Base-by-base conservation (phyloP, 2,888 invertebrate genomes). In the Tetheella fluctuosa region DNA sequence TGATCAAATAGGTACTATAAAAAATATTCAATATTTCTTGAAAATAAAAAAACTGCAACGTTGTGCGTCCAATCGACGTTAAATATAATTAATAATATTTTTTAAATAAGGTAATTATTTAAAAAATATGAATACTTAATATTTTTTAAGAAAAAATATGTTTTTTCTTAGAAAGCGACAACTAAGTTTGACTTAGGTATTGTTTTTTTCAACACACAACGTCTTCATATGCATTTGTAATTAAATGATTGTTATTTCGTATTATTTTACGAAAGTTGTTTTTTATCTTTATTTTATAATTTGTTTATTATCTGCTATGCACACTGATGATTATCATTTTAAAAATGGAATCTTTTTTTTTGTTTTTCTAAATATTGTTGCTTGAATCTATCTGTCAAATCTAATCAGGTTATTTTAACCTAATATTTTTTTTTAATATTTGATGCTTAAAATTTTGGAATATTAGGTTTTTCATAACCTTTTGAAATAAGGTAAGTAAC, bases 231-330 rank as follows among this genome's bases (percentile, higher is more conserved):
- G n/a, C 28, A 25, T 28, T 28, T 28, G n/a, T n/a, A 13, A n/a
- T 48, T 30, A 30, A 52, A 52, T 17, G 37, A 63, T 63, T 67
- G 62, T 62, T 71, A 62, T 61, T 30, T n/a, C 67, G 54, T 65
- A 57, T 42, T 42, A 42, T n/a, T 42, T 42, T 42, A 42, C 42
- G 42, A 42, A 42, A 42, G 42, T 42, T 42, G 10, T n/a, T 42
- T 42, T 42, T 42, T 42, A 17, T 7, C 8, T 42, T n/a, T 17
- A n/a, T 42, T n/a, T 10, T 6, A 64, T 5, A 42, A 2, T 56
- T 54, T 30, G 30, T 30, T 30, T 30, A 25, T 30, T 30, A 30
- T 30, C 10, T 30, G 25, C 25, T 6, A 2, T 25, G 25, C 25
- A 25, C 25, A 25, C 25, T 25, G 25, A 25, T 25, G 25, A 6